Evolutionary conservation across 2,888 invertebrate species (phyloP).

Genomic region (Stenodera caucasica): DNA sequence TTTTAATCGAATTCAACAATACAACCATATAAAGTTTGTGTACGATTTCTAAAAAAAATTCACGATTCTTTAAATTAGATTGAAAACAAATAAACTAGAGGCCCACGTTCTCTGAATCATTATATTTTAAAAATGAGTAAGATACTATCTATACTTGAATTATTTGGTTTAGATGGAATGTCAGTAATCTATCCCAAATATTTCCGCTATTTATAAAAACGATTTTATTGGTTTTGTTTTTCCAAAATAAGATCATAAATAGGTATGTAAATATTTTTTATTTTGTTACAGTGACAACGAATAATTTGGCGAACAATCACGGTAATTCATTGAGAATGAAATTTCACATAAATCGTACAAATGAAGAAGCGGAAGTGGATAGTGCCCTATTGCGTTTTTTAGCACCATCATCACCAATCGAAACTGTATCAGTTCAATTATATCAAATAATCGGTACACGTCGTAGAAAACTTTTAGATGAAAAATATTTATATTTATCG

Average conservation of each 20-base stretch:
- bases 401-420: slow-evolving; percentile 37
- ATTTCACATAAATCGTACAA: slow-evolving; percentile 38
- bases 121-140: slow-evolving; percentile 32
- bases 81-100: slow-evolving; percentile 37
- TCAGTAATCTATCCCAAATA: slow-evolving; percentile 2
- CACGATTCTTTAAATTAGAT: slow-evolving; percentile 24
- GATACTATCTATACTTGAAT: slow-evolving; percentile 24
- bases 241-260: no score
- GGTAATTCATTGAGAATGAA: slow-evolving; percentile 34
- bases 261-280: slow-evolving; percentile 18
- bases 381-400: slow-evolving; percentile 58
- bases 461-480: slow-evolving; percentile 51
- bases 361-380: slow-evolving; percentile 48
- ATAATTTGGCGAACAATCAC: slow-evolving; percentile 11
- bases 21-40: slow-evolving; percentile 20
- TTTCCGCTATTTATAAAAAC: slow-evolving; percentile 5
- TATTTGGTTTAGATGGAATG: slow-evolving; percentile 21
- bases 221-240: background rate
- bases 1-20: slow-evolving; percentile 17
- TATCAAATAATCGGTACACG: slow-evolving; percentile 53
- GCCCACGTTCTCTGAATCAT: slow-evolving; percentile 37
- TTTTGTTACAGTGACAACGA: slow-evolving; percentile 47
- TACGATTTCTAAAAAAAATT: slow-evolving; percentile 13
- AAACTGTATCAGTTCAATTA: slow-evolving; percentile 40
- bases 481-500: slow-evolving; percentile 50